Evolutionary conservation across 2,113 vertebrate genomes (phyloP).

Genomic region (Salvator merianae): DNA sequence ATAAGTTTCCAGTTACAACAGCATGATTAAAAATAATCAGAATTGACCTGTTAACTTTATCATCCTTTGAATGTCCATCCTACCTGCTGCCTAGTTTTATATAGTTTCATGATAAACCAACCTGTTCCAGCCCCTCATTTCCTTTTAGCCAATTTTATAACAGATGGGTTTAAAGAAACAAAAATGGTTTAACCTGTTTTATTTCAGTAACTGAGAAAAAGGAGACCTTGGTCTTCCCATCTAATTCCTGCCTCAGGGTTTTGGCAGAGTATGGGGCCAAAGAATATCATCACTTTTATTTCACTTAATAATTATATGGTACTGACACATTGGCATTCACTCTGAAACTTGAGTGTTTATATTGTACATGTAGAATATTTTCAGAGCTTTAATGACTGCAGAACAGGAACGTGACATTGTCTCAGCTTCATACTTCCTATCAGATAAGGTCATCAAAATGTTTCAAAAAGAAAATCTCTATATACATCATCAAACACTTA

Average conservation of each 20-base stretch:
- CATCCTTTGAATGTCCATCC: constrained; percentile 30
- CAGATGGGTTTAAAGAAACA: too few relatives aligned
- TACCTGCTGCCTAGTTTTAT: neutral
- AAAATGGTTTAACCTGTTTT: neutral
- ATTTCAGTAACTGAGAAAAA: neutral
- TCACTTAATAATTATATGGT: constrained; percentile 49
- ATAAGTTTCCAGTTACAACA: constrained; percentile 20
- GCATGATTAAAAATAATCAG: constrained; percentile 26
- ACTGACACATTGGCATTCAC: constrained; percentile 53
- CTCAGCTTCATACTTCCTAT: neutral
- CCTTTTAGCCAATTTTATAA: neutral
- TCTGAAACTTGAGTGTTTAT: constrained; percentile 60
- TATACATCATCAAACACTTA: constrained; percentile 44
- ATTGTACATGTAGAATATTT: constrained; percentile 59
- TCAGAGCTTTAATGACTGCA: neutral
- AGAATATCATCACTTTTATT: constrained; percentile 57
- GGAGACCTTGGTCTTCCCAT: neutral
- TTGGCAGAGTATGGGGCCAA: neutral
- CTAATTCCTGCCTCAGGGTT: neutral
- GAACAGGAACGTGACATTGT: neutral
- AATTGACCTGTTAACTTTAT: neutral
- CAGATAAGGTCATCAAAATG: constrained; percentile 39
- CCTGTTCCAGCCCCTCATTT: neutral
- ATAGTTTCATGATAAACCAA: neutral
- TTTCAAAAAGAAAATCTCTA: constrained; percentile 7